Conservation (phyloP, 2,113 vertebrate species). For the Hemiprocne comata region DNA sequence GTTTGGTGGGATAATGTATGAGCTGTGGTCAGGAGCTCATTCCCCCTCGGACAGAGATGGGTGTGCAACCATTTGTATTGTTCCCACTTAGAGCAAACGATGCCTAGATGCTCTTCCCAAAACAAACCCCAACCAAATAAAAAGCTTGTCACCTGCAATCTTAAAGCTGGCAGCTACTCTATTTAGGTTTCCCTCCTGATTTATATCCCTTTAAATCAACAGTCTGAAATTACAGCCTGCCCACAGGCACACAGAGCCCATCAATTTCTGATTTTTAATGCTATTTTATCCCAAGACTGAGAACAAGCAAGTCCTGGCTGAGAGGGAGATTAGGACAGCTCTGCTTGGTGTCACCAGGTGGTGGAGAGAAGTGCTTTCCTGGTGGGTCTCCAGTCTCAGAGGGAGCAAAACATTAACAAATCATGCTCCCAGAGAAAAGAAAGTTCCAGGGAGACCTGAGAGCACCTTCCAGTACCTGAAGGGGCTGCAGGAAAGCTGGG, state of each 20-base stretch:
- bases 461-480: no score
- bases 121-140: background rate
- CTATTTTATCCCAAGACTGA: constrained; percentile 44
- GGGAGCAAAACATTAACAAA: no score
- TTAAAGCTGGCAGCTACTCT: background rate
- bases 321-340: constrained; percentile 34
- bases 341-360: background rate
- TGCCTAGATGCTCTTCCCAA: background rate
- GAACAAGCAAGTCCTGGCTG: constrained; percentile 14
- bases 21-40: background rate
- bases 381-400: no score
- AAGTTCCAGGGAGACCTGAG: no score
- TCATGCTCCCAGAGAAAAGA: no score
- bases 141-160: background rate
- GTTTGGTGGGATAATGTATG: background rate
- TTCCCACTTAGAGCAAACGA: background rate
- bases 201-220: constrained; percentile 43
- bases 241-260: background rate
- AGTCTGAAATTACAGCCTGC: constrained; percentile 41
- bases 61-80: background rate
- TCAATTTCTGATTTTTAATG: constrained; percentile 54
- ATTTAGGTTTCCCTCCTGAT: constrained; percentile 9
- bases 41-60: background rate
- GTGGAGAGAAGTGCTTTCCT: background rate
- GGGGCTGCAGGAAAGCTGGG: no score